A percentile compares a stretch with the other conserved stretches of the same genome.
phyloP scores from a whole-genome alignment of 2,797 vertebrate species.

The Gymnoscopelus braueri region DNA sequence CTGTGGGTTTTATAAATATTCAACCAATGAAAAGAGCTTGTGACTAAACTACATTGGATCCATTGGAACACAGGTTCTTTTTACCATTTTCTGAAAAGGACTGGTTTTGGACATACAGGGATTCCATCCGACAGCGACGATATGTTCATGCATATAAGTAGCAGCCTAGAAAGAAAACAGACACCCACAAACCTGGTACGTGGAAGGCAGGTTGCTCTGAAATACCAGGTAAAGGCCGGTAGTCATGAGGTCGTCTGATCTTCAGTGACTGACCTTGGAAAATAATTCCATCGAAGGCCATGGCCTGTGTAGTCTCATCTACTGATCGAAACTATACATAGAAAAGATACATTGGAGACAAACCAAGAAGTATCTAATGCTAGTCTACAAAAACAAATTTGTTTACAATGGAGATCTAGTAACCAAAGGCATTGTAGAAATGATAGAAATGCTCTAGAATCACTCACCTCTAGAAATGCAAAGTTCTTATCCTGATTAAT shows the following conservation, averaged over 20 bases:
- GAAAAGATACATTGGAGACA: background rate
- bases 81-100: too few species aligned
- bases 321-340: constrained; percentile 78
- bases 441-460: background rate
- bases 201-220: constrained; percentile 83
- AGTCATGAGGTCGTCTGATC: constrained; percentile 82
- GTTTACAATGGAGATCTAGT: too few species aligned
- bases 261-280: constrained; percentile 85
- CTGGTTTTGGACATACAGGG: too few species aligned
- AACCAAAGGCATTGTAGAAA: background rate
- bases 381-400: too few species aligned
- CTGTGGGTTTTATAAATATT: too few species aligned
- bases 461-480: constrained; percentile 78
- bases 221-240: constrained; percentile 80
- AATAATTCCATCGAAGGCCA: constrained; percentile 84
- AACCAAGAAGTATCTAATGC: too few species aligned
- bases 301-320: constrained; percentile 84
- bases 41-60: too few species aligned
- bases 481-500: constrained; percentile 87
- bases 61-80: too few species aligned
- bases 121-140: background rate
- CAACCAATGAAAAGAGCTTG: too few species aligned
- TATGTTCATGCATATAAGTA: background rate
- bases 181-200: constrained; percentile 74
- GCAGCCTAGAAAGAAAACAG: background rate